Conservation (phyloP, 1,140 invertebrate species). For the Drosophila bocki region DNA sequence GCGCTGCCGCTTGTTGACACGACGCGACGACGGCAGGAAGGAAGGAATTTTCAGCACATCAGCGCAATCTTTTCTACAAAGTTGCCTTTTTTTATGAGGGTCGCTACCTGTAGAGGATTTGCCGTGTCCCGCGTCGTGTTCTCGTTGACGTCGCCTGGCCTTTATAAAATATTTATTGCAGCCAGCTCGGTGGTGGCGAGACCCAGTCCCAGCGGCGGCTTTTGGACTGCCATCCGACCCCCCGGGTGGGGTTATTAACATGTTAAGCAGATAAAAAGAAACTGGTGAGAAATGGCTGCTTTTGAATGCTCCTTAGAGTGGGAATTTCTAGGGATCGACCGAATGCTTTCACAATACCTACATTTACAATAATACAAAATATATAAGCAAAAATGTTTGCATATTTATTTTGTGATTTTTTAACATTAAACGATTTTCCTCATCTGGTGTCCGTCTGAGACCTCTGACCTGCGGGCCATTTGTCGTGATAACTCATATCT, state of each 20-base stretch:
- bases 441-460: slow-evolving; percentile 1
- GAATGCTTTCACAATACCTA: neutral
- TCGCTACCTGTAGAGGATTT: slow-evolving; percentile 53
- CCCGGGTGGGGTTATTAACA: slow-evolving; percentile 49
- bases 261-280: slow-evolving; percentile 38
- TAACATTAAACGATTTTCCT: neutral
- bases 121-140: slow-evolving; percentile 17
- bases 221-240: slow-evolving; percentile 14
- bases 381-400: neutral
- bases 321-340: neutral
- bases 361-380: neutral
- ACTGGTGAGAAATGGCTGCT: slow-evolving; percentile 40
- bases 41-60: slow-evolving; percentile 80
- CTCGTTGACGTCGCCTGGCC: slow-evolving; percentile 49
- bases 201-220: neutral
- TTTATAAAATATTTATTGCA: slow-evolving; percentile 70
- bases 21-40: slow-evolving; percentile 50
- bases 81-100: slow-evolving; percentile 55
- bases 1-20: slow-evolving; percentile 53
- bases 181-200: slow-evolving; percentile 17
- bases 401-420: neutral
- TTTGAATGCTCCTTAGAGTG: neutral
- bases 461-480: slow-evolving; percentile 8
- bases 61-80: slow-evolving; percentile 68
- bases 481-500: slow-evolving; percentile 19